These are phyloP conservation scores for Trichopria drosophilae DNA, from an alignment of 2,888 invertebrate genomes.

Conservation along the genomic window DNA sequence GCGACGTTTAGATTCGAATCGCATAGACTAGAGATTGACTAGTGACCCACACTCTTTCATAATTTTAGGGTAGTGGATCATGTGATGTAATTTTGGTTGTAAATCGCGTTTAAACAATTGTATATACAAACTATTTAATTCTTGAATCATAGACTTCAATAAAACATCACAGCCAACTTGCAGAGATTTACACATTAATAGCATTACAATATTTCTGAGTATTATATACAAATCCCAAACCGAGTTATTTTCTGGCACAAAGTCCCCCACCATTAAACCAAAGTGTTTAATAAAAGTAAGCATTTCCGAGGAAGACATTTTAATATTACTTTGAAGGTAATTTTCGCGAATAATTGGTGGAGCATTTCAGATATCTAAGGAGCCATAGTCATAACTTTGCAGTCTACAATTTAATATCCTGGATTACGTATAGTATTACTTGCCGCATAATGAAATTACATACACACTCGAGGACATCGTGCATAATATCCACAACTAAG, in stretches of 20 bases:
- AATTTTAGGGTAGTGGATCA: constrained; percentile 12
- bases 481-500: constrained; percentile 15
- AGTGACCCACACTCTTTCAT: constrained; percentile 17
- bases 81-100: constrained; percentile 18
- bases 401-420: constrained; percentile 15
- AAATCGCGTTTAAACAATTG: constrained; percentile 15
- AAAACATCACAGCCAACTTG: constrained; percentile 11
- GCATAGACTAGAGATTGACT: constrained; percentile 23
- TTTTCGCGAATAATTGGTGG: constrained; percentile 15
- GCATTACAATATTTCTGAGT: constrained; percentile 20
- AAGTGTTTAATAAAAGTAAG: constrained; percentile 27
- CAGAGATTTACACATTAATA: constrained; percentile 11
- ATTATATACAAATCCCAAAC: constrained; percentile 28
- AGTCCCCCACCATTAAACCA: constrained; percentile 29
- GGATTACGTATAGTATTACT: background rate
- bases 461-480: no score
- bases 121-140: constrained; percentile 15
- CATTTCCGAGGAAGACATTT: constrained; percentile 31
- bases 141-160: constrained; percentile 21
- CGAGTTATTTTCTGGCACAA: constrained; percentile 18
- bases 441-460: constrained; percentile 27
- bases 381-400: constrained; percentile 1
- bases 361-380: constrained; percentile 15
- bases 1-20: constrained; percentile 22
- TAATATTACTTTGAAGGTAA: constrained; percentile 19